phyloP scores from a whole-genome alignment of 1,140 invertebrate genomes.

The Oncopeltus fasciatus region DNA sequence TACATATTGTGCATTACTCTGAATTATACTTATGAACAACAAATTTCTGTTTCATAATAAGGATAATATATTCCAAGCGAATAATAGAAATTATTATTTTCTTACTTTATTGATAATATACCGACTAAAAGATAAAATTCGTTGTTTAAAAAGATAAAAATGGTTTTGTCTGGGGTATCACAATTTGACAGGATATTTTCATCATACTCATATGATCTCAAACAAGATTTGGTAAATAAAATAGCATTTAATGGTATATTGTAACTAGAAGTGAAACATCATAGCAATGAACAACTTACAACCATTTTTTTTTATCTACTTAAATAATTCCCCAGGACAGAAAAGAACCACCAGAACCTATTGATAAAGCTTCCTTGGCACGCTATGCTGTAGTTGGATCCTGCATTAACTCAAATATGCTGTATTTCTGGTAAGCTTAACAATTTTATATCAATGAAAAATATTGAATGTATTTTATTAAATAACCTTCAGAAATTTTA shows the following conservation, averaged over 20 bases:
- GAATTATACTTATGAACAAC: too few relatives aligned
- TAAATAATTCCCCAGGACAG: slow-evolving; percentile 28
- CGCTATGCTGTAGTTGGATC: slow-evolving; percentile 46
- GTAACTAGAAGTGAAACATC: not conserved
- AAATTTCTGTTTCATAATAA: too few relatives aligned
- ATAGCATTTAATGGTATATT: not conserved
- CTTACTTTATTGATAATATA: too few relatives aligned
- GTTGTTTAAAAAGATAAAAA: too few relatives aligned
- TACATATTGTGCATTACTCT: too few relatives aligned
- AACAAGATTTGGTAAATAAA: not conserved
- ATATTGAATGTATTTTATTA: too few relatives aligned
- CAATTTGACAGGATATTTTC: not conserved
- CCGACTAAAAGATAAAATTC: too few relatives aligned
- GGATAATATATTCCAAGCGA: too few relatives aligned
- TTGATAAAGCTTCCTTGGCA: slow-evolving; percentile 37
- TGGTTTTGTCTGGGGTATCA: not conserved
- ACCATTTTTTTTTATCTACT: not conserved
- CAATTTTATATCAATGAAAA: too few relatives aligned
- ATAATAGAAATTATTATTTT: too few relatives aligned
- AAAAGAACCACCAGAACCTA: slow-evolving; percentile 30
- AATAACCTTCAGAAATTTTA: too few relatives aligned
- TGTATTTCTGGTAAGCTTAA: slow-evolving; percentile 47
- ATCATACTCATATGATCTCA: not conserved
- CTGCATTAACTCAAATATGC: slow-evolving; percentile 39
- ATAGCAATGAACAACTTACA: not conserved